Percentiles rank a stretch among this genome's conserved stretches.
Evolutionary conservation across 1,140 invertebrate genomes (phyloP).

Genomic region (Plodia interpunctella): DNA sequence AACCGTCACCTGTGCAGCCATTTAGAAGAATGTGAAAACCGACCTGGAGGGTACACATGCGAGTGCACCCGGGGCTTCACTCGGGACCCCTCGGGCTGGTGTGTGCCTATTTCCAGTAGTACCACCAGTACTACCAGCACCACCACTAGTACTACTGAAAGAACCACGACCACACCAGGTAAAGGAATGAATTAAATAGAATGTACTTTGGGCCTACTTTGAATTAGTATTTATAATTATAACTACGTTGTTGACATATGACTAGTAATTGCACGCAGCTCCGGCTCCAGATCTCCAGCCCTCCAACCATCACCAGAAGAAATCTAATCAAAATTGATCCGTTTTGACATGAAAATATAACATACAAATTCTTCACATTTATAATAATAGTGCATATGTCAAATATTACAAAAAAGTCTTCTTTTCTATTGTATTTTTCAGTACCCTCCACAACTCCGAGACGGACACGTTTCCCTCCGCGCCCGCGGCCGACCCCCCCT

Average conservation of each 20-base stretch:
- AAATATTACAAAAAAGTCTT: too few species aligned
- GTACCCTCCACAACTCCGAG: conserved; percentile 20
- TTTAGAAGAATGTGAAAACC: conserved; percentile 90
- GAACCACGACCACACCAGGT: conserved; percentile 21
- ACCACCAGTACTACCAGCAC: conserved; percentile 22
- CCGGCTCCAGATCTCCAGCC: too few species aligned
- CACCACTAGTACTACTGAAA: conserved; percentile 24
- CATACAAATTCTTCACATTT: too few species aligned
- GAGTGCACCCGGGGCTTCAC: conserved; percentile 68
- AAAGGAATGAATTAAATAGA: too few species aligned
- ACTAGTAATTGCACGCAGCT: too few species aligned
- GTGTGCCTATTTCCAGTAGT: conserved; percentile 33
- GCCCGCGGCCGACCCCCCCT: conserved; percentile 19
- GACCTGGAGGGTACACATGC: conserved; percentile 70
- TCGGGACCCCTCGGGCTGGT: conserved; percentile 51
- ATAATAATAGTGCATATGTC: too few species aligned
- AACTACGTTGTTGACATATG: too few species aligned
- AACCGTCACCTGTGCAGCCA: conserved; percentile 89
- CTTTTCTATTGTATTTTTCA: not conserved
- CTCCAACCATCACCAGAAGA: too few species aligned
- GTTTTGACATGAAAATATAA: too few species aligned
- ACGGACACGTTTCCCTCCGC: conserved; percentile 29
- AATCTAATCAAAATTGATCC: too few species aligned
- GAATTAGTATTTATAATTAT: too few species aligned
- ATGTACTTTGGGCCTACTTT: too few species aligned